A percentile compares a stretch with the other conserved stretches of the same genome.
Evolutionary conservation across 2,113 vertebrate species (phyloP).

Genomic region (Ictalurus punctatus): DNA sequence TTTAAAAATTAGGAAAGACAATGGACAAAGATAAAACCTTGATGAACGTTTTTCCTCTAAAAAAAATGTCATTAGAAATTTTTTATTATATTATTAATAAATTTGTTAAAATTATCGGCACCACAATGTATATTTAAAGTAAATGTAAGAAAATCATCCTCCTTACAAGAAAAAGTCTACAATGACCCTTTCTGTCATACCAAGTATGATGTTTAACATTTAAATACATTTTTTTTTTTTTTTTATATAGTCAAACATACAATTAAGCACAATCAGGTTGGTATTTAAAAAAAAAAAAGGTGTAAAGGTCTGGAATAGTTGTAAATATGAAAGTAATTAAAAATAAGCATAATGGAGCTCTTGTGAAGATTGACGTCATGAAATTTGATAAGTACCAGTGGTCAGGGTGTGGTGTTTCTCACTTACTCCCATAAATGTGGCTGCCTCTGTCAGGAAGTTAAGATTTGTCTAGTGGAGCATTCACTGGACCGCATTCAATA

Average conservation of each 20-base stretch:
- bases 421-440: background rate
- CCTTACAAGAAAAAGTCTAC: background rate
- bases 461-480: too few relatives aligned
- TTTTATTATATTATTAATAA: background rate
- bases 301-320: background rate
- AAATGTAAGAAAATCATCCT: background rate
- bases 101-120: background rate
- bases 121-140: background rate
- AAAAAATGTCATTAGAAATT: background rate
- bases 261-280: background rate
- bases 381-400: background rate
- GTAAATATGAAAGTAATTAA: background rate
- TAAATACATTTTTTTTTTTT: too few relatives aligned
- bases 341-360: background rate
- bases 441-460: background rate
- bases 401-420: background rate
- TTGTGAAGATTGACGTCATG: background rate
- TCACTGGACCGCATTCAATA: background rate
- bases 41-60: background rate
- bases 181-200: background rate
- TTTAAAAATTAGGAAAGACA: background rate
- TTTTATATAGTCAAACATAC: background rate
- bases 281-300: background rate
- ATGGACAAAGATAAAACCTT: background rate
- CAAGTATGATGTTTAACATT: background rate